A percentile compares a stretch with the other conserved stretches of the same genome.
Conservation (phyloP, 2,888 invertebrate genomes). For the Tigriopus californicus region DNA sequence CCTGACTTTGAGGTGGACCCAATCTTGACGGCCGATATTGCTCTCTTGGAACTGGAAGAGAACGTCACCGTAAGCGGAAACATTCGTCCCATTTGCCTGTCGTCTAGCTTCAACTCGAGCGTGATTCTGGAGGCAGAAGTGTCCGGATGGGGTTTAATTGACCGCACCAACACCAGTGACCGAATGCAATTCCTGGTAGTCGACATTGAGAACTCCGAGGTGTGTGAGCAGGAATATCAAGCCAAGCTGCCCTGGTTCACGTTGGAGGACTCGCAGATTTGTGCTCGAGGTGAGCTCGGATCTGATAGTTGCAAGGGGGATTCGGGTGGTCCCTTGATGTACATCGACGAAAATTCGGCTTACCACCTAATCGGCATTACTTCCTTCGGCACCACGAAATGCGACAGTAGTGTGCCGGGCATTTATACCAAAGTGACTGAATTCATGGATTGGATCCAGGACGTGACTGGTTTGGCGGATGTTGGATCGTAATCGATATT, state of each 20-base stretch:
- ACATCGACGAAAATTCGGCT: not conserved
- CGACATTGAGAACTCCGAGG: not conserved
- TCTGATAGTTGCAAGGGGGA: slow-evolving; percentile 6
- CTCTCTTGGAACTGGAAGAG: not conserved
- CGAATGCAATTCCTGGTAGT: not conserved
- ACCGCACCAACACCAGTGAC: not conserved
- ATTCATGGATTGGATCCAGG: not conserved
- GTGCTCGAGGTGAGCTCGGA: slow-evolving; percentile 3
- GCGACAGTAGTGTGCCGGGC: slow-evolving; percentile 8
- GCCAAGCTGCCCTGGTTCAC: not conserved
- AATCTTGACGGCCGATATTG: not conserved
- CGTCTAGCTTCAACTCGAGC: not conserved
- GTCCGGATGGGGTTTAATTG: slow-evolving; percentile 5
- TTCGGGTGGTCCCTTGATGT: slow-evolving; percentile 7
- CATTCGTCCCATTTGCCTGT: slow-evolving; percentile 1
- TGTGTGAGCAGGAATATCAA: not conserved
- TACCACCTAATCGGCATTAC: slow-evolving; percentile 1
- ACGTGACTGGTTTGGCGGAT: not conserved
- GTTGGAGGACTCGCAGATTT: not conserved
- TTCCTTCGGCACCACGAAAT: slow-evolving; percentile 10
- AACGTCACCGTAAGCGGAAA: not conserved
- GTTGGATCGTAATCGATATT: no score
- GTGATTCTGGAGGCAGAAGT: not conserved
- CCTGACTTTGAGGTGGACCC: not conserved
- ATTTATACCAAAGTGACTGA: not conserved